Evolutionary conservation across 2,797 vertebrate species (phyloP), one percentile per base, ranked within the genome.

Genomic region (Cottoperca gobio): DNA sequence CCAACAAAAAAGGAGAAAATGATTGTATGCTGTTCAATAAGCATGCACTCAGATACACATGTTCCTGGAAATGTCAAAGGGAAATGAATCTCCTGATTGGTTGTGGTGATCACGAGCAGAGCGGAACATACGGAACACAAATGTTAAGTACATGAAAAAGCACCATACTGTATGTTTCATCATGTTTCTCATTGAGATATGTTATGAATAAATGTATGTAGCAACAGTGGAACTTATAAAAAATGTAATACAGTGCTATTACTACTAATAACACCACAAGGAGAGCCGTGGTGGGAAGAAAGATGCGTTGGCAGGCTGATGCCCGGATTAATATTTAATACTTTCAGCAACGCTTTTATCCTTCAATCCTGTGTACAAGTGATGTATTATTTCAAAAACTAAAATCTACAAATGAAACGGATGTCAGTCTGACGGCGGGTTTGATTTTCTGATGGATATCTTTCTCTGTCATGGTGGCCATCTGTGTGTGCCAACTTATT

Each of bases 1-100:
- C 17, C 19, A 63, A 61, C 48, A 70, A 49, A 81, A 50, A 48
- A 52, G 17, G 49, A 78, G 68, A 75, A 74, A 74, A 76, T 61
- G 13, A 79, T 60, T 72, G 63, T 65, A 28, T 43, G 42, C 49
- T 65, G 23, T 21, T 82, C 50, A 68, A 40, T 43, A 46, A 79
- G 72, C 78, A 16, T 61, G 71, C 50, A 26, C n/a, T 54, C 49
- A 23, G 54, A 70, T 23, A 60, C 69, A 74, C 60, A 33, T 73
- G 78, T 69, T 67, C 64, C 43, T 67, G 0, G 12, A 83, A 87
- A 87, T 86, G 83, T 77, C 72, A 81, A 26, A 85, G 43, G n/a
- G 54, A 83, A 81, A 72, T 81, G 6, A 79, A 78, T 69, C 39
- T 76, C 43, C 79, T 6, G 2, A 58, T 26, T 68, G 70, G 52